Evolutionary conservation across 2,113 vertebrate species (phyloP), one percentile per base, ranked within the genome.

Genomic region (Microcebus griseorufus): DNA sequence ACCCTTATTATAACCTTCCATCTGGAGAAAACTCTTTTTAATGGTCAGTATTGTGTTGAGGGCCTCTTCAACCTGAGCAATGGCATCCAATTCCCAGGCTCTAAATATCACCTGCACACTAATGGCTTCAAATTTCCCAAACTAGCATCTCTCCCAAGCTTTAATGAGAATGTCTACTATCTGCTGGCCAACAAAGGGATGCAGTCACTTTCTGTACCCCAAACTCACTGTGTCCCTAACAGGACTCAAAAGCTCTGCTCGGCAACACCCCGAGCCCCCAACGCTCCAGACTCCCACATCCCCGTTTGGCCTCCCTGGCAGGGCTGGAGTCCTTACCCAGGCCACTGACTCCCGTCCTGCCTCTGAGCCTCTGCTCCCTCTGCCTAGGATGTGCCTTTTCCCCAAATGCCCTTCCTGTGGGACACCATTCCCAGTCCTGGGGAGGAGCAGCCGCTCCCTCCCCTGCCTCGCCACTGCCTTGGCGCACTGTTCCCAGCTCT

Each of bases 211-310:
- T 37, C 22, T 13, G 16, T 3, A n/a, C 32, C 27, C 58, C 65
- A 64, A 22, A n/a, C 14, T 86, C n/a, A 22, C 27, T 0, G 0
- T 34, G 45, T 7, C 29, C 34, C 67, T 23, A 14, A 27, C 1
- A 45, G 70, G 87, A 76, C n/a, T 42, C 53, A 29, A 32, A 70
- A 42, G 72, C 32, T 55, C 64, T 55, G 42, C 18, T 64, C 34
- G 58, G 25, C 42, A 72, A 10, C 5, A 62, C n/a, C 62, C 69
- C 42, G 12, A 55, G 17, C 34, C 27, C 48, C 8, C 45, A 27
- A 1, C 1, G 27, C 79, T 45, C 51, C 23, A 42, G 37, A 32
- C 22, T 72, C 79, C 5, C 1, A 0, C 32, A 32, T 9, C 45
- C 34, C n/a, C 60, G 25, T 10, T 11, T 6, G 25, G 55, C n/a